Evolutionary conservation across 2,113 vertebrate genomes (phyloP).

Genomic region (Eurystomus gularis): DNA sequence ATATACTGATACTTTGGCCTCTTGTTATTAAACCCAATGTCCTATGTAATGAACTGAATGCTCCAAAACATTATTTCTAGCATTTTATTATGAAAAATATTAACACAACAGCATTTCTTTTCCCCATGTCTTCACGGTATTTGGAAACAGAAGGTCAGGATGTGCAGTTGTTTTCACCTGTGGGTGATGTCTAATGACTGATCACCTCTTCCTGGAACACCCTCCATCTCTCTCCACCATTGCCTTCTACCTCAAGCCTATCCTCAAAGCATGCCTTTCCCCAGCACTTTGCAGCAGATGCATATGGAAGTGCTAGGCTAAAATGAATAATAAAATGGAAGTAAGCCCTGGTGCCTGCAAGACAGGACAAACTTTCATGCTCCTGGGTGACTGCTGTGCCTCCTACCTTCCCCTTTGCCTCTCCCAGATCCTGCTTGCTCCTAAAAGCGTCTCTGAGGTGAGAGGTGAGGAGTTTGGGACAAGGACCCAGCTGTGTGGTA

Average conservation of each 20-base stretch:
- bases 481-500: background rate
- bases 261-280: background rate
- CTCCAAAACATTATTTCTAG: background rate
- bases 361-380: background rate
- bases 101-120: background rate
- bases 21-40: background rate
- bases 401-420: background rate
- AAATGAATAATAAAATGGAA: background rate
- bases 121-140: background rate
- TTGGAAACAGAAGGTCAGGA: background rate
- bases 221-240: accelerated
- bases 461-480: background rate
- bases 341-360: background rate
- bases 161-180: background rate
- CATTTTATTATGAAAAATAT: background rate
- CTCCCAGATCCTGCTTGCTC: background rate
- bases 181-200: background rate
- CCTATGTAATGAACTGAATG: background rate
- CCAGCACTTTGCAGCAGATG: background rate
- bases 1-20: background rate
- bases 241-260: background rate
- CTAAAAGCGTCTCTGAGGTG: background rate
- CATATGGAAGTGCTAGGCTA: background rate
- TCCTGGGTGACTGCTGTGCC: background rate
- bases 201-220: background rate